Evolutionary conservation across 2,888 invertebrate genomes (phyloP).

Genomic region (Ctenicera cuprea): DNA sequence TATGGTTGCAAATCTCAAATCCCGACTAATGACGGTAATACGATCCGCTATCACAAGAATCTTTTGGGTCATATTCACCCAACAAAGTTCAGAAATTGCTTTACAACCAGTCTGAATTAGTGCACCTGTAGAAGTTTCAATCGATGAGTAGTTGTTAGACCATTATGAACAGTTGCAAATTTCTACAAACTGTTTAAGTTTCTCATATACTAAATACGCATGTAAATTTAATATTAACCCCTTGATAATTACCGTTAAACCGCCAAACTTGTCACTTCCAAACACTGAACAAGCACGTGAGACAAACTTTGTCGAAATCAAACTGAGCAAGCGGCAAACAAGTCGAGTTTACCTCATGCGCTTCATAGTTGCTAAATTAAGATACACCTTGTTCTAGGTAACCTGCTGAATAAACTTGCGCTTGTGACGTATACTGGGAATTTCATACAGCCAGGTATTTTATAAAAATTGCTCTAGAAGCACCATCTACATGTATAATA

Average conservation of each 20-base stretch:
- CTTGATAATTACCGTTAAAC: slow-evolving; percentile 41
- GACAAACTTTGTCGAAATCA: slow-evolving; percentile 36
- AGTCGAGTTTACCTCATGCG: slow-evolving; percentile 31
- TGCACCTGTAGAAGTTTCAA: too few species aligned
- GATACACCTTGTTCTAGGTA: slow-evolving; percentile 44
- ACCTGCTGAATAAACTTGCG: slow-evolving; percentile 31
- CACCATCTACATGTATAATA: too few species aligned
- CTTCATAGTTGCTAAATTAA: slow-evolving; percentile 42
- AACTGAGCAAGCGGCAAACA: slow-evolving; percentile 42
- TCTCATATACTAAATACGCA: slow-evolving; percentile 1
- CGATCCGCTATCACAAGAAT: too few species aligned
- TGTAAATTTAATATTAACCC: slow-evolving; percentile 30
- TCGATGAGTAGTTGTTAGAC: neutral
- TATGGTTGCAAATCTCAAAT: too few species aligned
- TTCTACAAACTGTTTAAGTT: slow-evolving; percentile 16
- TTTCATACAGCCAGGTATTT: neutral
- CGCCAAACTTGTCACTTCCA: slow-evolving; percentile 40
- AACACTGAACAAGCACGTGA: slow-evolving; percentile 32
- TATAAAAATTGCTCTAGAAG: neutral
- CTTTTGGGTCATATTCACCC: too few species aligned
- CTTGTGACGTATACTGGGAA: slow-evolving; percentile 18
- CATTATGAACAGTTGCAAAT: slow-evolving; percentile 11
- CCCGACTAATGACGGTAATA: too few species aligned
- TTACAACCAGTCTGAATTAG: too few species aligned
- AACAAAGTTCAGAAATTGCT: too few species aligned